Conservation (phyloP, 2,797 vertebrate genomes). For the Arctocebus calabarensis region DNA sequence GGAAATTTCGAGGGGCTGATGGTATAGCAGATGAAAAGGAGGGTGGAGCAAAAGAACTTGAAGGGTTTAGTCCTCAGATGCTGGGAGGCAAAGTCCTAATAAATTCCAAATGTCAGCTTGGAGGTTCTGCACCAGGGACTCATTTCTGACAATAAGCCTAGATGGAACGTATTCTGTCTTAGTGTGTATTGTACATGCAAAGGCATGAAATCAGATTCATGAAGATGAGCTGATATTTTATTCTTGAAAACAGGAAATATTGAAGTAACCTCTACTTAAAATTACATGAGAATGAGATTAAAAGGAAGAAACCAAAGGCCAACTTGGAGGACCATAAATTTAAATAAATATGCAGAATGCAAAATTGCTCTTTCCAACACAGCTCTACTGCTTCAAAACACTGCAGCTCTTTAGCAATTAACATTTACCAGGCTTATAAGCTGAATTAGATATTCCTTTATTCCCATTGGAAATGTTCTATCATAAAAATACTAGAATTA, state of each 20-base stretch:
- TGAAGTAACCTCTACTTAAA: conserved; percentile 32
- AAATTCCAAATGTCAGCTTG: background rate
- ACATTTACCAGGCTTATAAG: conserved; percentile 70
- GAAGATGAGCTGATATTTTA: background rate
- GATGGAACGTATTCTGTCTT: background rate
- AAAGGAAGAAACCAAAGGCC: background rate
- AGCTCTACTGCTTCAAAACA: conserved; percentile 61
- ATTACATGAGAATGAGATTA: conserved; percentile 8
- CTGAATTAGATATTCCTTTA: conserved; percentile 61
- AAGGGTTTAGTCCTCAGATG: background rate
- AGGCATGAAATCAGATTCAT: background rate
- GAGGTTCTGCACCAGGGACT: background rate
- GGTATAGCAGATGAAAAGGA: background rate
- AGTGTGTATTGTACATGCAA: background rate
- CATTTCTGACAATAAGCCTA: background rate
- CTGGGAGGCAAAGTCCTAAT: background rate
- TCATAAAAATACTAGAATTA: conserved; percentile 69
- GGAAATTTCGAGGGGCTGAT: background rate
- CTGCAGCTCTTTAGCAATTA: conserved; percentile 40
- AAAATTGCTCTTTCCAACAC: background rate
- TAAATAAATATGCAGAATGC: background rate
- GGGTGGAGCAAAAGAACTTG: background rate
- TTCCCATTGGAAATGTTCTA: conserved; percentile 66
- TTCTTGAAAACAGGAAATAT: conserved; percentile 49
- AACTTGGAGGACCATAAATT: background rate